Conservation (phyloP, 2,797 vertebrate genomes). For the Corythornis leucogaster region DNA sequence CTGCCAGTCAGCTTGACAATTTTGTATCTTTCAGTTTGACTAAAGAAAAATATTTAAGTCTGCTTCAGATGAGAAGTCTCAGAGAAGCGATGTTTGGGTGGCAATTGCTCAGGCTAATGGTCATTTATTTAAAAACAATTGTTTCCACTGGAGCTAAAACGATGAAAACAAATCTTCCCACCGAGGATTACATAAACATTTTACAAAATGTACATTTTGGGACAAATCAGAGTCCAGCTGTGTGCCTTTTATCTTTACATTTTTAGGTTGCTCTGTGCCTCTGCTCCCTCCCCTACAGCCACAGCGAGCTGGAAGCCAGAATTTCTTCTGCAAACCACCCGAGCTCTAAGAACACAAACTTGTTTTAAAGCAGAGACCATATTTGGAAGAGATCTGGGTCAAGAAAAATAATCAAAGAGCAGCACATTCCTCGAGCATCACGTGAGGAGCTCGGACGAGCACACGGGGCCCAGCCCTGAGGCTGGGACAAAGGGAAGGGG, state of each 20-base stretch:
- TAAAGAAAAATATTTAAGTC: conserved; percentile 46
- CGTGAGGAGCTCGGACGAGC: conserved; percentile 15
- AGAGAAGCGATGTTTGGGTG: conserved; percentile 36
- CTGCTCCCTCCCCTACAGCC: neutral
- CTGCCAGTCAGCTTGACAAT: neutral
- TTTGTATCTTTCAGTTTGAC: neutral
- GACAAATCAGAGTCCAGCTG: conserved; percentile 39
- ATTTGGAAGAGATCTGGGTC: conserved; percentile 72
- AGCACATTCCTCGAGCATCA: conserved; percentile 66
- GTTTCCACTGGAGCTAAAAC: conserved; percentile 44
- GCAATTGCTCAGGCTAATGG: conserved; percentile 41
- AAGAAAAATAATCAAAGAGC: conserved; percentile 76
- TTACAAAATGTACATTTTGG: conserved; percentile 46
- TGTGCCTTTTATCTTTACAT: conserved; percentile 14
- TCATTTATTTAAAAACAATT: conserved; percentile 58
- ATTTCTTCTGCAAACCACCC: conserved; percentile 53
- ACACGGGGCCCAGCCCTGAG: neutral
- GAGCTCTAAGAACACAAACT: conserved; percentile 65
- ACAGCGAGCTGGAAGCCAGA: conserved; percentile 43
- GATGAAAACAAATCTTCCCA: conserved; percentile 41
- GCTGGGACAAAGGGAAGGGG: neutral
- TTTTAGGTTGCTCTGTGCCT: conserved; percentile 6
- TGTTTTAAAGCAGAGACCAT: conserved; percentile 69
- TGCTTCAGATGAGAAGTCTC: conserved; percentile 34
- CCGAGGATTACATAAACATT: conserved; percentile 27